Evolutionary conservation across 92 coral and sea anemone species (phyloP).

Genomic region (Paragorgia papillata): DNA sequence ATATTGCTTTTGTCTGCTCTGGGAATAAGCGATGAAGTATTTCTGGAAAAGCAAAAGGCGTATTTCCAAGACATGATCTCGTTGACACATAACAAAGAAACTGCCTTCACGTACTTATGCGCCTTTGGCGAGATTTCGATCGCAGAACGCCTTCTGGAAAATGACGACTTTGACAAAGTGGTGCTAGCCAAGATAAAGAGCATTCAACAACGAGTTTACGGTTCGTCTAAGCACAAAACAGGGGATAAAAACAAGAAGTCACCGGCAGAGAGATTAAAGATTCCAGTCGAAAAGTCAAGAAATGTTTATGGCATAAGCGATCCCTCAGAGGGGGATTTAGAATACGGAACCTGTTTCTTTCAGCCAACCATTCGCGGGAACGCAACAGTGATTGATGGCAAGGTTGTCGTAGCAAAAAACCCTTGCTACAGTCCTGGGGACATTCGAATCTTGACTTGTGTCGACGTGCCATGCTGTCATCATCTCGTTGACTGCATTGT

Average conservation of each 20-base stretch:
- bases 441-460: slow-evolving; percentile 69
- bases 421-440: slow-evolving; percentile 95
- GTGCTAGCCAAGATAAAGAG: slow-evolving; percentile 48
- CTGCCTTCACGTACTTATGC: slow-evolving; percentile 67
- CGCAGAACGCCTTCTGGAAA: slow-evolving; percentile 56
- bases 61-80: slow-evolving; percentile 71
- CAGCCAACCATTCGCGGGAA: slow-evolving; percentile 75
- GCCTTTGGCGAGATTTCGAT: slow-evolving; percentile 61
- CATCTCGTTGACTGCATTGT: slow-evolving; percentile 91
- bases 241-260: slow-evolving; percentile 66
- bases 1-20: slow-evolving; percentile 84
- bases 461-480: slow-evolving; percentile 61
- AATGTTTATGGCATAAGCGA: slow-evolving; percentile 90
- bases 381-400: slow-evolving; percentile 57
- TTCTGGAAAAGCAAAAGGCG: slow-evolving; percentile 65
- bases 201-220: slow-evolving; percentile 60
- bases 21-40: slow-evolving; percentile 69
- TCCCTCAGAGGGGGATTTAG: slow-evolving; percentile 62
- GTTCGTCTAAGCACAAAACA: slow-evolving; percentile 47
- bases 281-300: slow-evolving; percentile 79
- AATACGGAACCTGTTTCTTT: slow-evolving; percentile 68
- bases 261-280: slow-evolving; percentile 68
- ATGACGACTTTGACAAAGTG: slow-evolving; percentile 35
- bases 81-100: slow-evolving; percentile 61
- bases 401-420: slow-evolving; percentile 85